Evolutionary conservation across 2,113 vertebrate species (phyloP).

Genomic region (Microcebus lehilahytsara): DNA sequence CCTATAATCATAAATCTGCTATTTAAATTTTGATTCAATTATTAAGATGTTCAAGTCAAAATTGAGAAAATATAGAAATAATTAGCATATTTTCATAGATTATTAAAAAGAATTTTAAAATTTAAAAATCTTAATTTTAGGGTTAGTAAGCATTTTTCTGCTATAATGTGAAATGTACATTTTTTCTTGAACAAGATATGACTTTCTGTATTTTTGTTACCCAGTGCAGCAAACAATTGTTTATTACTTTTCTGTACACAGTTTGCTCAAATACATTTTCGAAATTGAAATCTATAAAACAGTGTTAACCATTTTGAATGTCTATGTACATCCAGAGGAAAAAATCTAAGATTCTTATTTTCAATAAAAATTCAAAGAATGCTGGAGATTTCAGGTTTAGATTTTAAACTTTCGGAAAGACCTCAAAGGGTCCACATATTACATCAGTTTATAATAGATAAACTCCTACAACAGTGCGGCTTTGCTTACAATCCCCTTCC

Average conservation of each 20-base stretch:
- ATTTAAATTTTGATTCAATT: neutral
- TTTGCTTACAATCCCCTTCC: neutral
- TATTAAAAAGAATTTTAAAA: neutral
- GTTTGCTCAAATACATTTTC: neutral
- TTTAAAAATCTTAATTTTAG: neutral
- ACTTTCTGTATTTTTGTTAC: neutral
- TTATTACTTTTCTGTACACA: neutral
- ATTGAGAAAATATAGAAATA: neutral
- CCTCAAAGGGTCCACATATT: neutral
- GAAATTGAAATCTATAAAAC: neutral
- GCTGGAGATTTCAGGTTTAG: neutral
- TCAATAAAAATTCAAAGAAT: neutral
- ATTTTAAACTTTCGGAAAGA: neutral
- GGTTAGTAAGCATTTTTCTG: neutral
- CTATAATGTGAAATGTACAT: neutral
- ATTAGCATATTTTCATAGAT: neutral
- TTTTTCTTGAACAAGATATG: neutral
- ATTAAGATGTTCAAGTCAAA: neutral
- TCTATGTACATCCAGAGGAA: neutral
- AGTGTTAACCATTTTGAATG: neutral
- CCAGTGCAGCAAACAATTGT: neutral
- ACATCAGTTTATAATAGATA: neutral
- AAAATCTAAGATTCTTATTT: neutral
- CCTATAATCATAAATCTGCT: neutral
- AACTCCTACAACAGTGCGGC: neutral